Conservation (phyloP, 1,140 invertebrate species). For the Ceratina australensis region DNA sequence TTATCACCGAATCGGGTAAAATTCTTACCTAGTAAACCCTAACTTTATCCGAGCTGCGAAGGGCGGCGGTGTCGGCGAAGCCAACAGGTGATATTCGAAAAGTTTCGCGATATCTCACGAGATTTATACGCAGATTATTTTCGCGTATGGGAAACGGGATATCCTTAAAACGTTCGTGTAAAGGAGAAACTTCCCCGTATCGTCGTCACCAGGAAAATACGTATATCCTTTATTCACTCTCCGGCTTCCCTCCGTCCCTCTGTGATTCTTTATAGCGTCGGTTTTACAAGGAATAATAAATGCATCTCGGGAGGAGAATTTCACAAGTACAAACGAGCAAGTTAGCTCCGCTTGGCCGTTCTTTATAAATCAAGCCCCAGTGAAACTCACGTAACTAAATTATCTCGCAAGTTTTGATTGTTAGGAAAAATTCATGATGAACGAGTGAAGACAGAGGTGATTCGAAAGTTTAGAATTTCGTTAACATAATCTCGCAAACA, state of each 20-base stretch:
- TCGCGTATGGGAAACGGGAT: conserved; percentile 10
- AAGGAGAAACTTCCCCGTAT: conserved; percentile 6
- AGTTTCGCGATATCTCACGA: conserved; percentile 30
- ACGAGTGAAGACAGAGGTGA: background rate
- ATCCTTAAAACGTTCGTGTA: background rate
- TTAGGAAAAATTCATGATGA: background rate
- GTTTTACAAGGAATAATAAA: conserved; percentile 25
- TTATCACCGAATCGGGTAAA: background rate
- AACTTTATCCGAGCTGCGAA: conserved; percentile 6
- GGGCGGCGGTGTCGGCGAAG: background rate
- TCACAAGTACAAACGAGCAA: conserved; percentile 35
- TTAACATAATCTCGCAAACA: no score
- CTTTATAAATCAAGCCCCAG: conserved; percentile 22
- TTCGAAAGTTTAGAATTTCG: background rate
- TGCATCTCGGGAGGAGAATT: conserved; percentile 6
- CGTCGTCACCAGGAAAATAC: background rate
- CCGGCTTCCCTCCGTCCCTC: no score
- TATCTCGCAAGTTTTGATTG: background rate
- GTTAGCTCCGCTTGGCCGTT: conserved; percentile 20
- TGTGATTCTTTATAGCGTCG: conserved; percentile 24
- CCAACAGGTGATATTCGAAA: conserved; percentile 47
- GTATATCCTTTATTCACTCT: background rate
- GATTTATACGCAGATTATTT: conserved; percentile 46
- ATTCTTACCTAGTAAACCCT: background rate
- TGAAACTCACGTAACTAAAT: conserved; percentile 5